Evolutionary conservation across 2,113 vertebrate species (phyloP), one percentile per base, ranked within the genome.

Genomic region (Potamarius usumacintae): DNA sequence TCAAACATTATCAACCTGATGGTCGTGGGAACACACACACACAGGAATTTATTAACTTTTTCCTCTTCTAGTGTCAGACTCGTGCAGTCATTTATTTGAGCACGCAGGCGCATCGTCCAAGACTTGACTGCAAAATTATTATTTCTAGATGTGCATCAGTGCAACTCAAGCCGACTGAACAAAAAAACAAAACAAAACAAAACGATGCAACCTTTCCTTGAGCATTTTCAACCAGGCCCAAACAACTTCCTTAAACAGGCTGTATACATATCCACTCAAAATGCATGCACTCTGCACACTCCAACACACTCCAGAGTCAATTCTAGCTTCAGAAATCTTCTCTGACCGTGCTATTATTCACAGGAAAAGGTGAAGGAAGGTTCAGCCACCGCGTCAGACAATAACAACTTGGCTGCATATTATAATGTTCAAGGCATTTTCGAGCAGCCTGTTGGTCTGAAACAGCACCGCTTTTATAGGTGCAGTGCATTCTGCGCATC

Each of bases 1-100:
- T 93, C 92, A 93, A 92, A 90, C 91, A 90, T 87, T 93, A 87
- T 82, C 92, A 94, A 93, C 93, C 93, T 94, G 93, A 92, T 94
- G 91, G 89, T 92, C n/a, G 65, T 50, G 42, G 34, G 12, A 83
- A 55, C 52, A n/a, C 1, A 77, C 22, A 48, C 15, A 42, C 15
- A 72, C 5, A n/a, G 10, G 7, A 42, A 12, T 60, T 60, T 58
- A 3, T 58, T 60, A 81, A 30, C 53, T 22, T 57, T 72, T n/a
- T 74, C 42, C 6, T 48, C 9, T 27, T 12, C 30, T 55, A 42
- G 42, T 42, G 42, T 42, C 42, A 42, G 42, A 3, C 42, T 42
- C 42, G 42, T 42, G 42, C 42, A 42, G 3, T 42, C 42, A 42
- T 42, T 42, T 42, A 42, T 79, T 67, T n/a, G n/a, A 2, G 42